Evolutionary conservation across 2,113 vertebrate genomes (phyloP), one percentile per base, ranked within the genome.

Genomic region (Aphelocoma coerulescens): DNA sequence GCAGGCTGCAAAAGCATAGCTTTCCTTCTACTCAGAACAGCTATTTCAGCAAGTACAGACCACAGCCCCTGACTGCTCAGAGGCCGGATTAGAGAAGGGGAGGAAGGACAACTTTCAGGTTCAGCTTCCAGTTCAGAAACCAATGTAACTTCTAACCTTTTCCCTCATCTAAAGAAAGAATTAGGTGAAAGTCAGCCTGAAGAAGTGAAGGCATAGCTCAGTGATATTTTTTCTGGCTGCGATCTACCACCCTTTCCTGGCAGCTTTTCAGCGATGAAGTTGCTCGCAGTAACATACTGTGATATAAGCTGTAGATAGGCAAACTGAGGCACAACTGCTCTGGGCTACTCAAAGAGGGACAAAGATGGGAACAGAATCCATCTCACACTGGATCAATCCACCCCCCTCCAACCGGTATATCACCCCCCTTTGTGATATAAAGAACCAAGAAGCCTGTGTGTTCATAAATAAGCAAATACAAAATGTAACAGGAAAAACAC

Each of bases 291-390:
- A 85, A 18, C 15, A 39, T 2, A 39, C 11, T 12, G 4, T 4
- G 3, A 37, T 3, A 24, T 1, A 54, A 17, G 19, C 43, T 1
- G 1, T 2, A 67, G 72, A 62, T 32, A 20, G 44, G 48, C 49
- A 89, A 92, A 87, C 59, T 46, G 76, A 95, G 80, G 58, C 67
- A 89, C 24, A 10, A 8, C 1, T 43, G 10, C 0, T 75, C 68
- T 35, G 44, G 28, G 30, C 62, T 69, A 26, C 18, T 52, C 44
- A 46, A 73, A 80, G 8, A 62, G 11, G 3, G 37, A 57, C 39
- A 51, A 30, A 89, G 30, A 44, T 16, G 13, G 39, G 23, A 72
- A 75, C 5, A 76, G 44, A 89, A 87, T 26, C 15, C 23, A 71
- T 12, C 61, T 69, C n/a, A 11, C 20, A n/a, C 0, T 52, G 15